Percentiles rank a stretch among this genome's conserved stretches.
These are phyloP conservation scores for Phyllostomus hastatus DNA, from an alignment of 2,113 vertebrate species.

Conservation along the genomic window DNA sequence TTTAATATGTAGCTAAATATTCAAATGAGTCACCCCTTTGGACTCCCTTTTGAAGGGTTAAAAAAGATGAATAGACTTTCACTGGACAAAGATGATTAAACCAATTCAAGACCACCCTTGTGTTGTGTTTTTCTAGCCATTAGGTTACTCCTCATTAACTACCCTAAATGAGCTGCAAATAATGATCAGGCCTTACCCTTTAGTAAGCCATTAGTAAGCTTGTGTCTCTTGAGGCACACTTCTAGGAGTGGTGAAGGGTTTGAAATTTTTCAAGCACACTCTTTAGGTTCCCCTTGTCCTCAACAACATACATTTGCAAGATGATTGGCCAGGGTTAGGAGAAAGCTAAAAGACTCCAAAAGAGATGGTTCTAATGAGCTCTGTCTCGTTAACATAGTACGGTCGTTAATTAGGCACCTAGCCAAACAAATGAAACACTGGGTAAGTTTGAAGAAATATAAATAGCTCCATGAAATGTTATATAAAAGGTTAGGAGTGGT, in stretches of 20 bases:
- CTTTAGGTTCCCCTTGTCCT: background rate
- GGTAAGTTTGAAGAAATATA: background rate
- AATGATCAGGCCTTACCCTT: constrained; percentile 25
- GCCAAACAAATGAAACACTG: background rate
- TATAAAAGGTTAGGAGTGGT: background rate
- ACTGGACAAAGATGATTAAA: constrained; percentile 29
- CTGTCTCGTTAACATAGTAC: background rate
- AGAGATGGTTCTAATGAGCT: constrained; percentile 27
- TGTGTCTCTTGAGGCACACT: background rate
- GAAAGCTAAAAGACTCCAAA: background rate
- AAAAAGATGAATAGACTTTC: constrained; percentile 10
- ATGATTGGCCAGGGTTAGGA: background rate
- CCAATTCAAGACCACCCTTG: background rate
- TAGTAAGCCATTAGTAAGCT: constrained; percentile 41
- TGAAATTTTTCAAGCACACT: constrained; percentile 20
- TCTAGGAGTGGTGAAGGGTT: background rate
- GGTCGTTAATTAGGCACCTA: constrained; percentile 27
- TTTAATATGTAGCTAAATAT: constrained; percentile 52
- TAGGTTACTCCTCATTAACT: constrained; percentile 50
- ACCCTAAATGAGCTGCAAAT: constrained; percentile 34
- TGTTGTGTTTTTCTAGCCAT: background rate
- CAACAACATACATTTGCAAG: constrained; percentile 17
- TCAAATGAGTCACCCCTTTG: constrained; percentile 9
- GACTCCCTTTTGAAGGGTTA: background rate
- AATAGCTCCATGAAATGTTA: background rate